Conservation (phyloP, 2,888 invertebrate genomes). For the Colletes collaris region DNA sequence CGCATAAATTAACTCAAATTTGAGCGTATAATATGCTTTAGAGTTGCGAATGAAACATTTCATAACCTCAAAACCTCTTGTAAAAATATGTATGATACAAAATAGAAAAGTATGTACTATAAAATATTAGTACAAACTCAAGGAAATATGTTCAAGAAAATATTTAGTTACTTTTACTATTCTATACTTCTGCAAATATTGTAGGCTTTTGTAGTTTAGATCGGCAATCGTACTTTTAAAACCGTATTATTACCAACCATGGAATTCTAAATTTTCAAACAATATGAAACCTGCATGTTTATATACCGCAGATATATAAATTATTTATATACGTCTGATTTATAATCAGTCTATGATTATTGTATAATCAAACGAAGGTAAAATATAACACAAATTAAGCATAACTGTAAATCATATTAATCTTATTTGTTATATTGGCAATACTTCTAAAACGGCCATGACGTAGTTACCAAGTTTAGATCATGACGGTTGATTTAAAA, state of each 20-base stretch:
- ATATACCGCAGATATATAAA: neutral
- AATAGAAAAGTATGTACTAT: neutral
- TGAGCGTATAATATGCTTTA: slow-evolving; percentile 1
- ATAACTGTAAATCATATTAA: slow-evolving; percentile 8
- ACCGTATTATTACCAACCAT: slow-evolving; percentile 35
- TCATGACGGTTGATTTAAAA: slow-evolving; percentile 51
- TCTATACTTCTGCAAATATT: neutral
- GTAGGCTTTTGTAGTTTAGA: neutral
- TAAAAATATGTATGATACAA: neutral
- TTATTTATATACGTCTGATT: neutral
- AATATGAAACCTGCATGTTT: neutral
- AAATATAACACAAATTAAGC: neutral
- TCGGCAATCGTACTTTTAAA: slow-evolving; percentile 42
- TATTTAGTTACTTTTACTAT: neutral
- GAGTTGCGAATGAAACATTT: slow-evolving; percentile 4
- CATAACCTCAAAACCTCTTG: slow-evolving; percentile 36
- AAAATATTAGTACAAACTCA: neutral
- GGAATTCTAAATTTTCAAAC: neutral
- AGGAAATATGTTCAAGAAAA: neutral
- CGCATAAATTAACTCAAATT: neutral
- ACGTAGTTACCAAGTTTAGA: slow-evolving; percentile 66
- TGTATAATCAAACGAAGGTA: too few relatives aligned
- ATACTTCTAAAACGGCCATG: slow-evolving; percentile 25
- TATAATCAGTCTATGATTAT: neutral
- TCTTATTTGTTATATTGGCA: slow-evolving; percentile 33